Conservation (phyloP, 2,113 vertebrate species). For the Microcebus jonahi region DNA sequence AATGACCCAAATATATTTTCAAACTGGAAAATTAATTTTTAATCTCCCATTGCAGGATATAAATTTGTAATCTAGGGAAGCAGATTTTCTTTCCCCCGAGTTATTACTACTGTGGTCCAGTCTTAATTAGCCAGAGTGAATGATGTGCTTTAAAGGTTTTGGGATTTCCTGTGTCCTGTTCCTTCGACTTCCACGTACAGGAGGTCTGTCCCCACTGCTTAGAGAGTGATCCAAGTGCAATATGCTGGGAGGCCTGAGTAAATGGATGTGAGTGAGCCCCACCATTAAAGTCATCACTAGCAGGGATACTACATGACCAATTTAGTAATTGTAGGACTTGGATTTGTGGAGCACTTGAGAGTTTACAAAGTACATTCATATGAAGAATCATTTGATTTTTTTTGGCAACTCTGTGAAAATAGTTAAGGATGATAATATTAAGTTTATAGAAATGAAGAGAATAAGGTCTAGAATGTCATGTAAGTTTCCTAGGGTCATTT, state of each 20-base stretch:
- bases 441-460: background rate
- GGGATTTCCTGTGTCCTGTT: background rate
- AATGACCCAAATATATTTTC: background rate
- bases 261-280: background rate
- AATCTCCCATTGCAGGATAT: background rate
- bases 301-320: no score
- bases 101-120: background rate
- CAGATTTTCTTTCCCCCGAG: background rate
- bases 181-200: background rate
- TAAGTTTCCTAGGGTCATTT: background rate
- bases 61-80: background rate
- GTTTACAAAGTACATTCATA: background rate
- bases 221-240: background rate
- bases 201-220: background rate
- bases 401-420: background rate
- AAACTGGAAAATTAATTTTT: background rate
- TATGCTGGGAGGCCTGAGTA: background rate
- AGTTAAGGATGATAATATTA: background rate
- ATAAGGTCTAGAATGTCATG: background rate
- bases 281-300: background rate
- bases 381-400: background rate
- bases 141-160: background rate
- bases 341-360: background rate
- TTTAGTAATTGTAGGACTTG: background rate
- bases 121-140: background rate